Base-by-base conservation (phyloP, 2,797 vertebrate genomes). In the Pseudochirops corinnae region DNA sequence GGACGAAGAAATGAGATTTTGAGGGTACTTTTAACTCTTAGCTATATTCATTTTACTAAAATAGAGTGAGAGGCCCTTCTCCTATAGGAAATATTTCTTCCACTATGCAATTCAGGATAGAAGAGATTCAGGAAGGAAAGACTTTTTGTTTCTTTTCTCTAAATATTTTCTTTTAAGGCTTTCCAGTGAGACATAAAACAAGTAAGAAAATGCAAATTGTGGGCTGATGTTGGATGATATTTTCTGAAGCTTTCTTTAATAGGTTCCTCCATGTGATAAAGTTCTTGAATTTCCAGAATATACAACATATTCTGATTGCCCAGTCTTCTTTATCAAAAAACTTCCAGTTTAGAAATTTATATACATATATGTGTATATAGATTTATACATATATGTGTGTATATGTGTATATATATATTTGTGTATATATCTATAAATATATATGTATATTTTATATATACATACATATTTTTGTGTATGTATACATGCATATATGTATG, bases 111-210 rank as follows among this genome's bases (percentile, higher is more conserved):
- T 94, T 97, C 96, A 97, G 93, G 53, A 92, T 55, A 55, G 67
- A 82, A 67, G 92, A 94, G 96, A 97, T 95, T 98, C 97, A 97
- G 97, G 95, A 92, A 1, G 1, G 29, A 67, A n/a, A 67, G 33
- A 92, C 12, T 55, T 93, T 92, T 26, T 74, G 92, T 93, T 94
- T 93, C 91, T 93, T 94, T 96, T 94, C 90, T 94, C 33, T 55
- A 97, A 97, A 94, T 95, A 96, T 91, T 90, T 91, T 87, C 87
- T 91, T 57, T 93, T 28, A 90, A 93, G 93, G 90, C 55, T 96
- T 92, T 67, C 95, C 94, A 0, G 10, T 1, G 62, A 94, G 46
- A 97, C 56, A 67, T 60, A 5, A 0, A 16, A 92, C 62, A 92
- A 24, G 14, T 52, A 53, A 90, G 55, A 90, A 26, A 67, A 50